Percentiles rank a stretch among this genome's conserved stretches.
These are phyloP conservation scores for Ceratotherium simum DNA, from an alignment of 2,113 vertebrate genomes.

Conservation along the genomic window DNA sequence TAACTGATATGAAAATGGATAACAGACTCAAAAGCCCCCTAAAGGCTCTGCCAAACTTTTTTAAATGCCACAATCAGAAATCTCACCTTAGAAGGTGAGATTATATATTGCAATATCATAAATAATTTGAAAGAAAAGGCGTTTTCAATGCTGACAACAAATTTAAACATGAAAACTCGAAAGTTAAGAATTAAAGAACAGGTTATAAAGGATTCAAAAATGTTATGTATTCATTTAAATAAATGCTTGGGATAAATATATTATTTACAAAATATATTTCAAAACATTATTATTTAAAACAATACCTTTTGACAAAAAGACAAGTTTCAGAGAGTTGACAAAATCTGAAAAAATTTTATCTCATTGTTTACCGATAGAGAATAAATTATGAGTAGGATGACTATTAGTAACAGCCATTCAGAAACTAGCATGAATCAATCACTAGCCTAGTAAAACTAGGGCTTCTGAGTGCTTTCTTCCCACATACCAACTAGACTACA, in stretches of 20 bases:
- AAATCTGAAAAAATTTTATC: background rate
- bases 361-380: background rate
- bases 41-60: background rate
- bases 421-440: background rate
- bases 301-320: constrained; percentile 10
- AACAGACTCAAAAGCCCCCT: background rate
- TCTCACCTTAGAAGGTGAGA: background rate
- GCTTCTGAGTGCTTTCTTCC: background rate
- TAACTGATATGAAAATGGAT: background rate
- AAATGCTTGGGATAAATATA: background rate
- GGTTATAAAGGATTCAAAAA: background rate
- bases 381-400: background rate
- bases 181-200: background rate
- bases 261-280: background rate
- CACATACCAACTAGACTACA: background rate
- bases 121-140: background rate
- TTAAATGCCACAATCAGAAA: constrained; percentile 49
- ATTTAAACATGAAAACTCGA: background rate
- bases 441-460: background rate
- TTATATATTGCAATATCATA: background rate
- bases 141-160: constrained; percentile 33
- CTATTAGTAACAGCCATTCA: background rate
- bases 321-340: background rate
- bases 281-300: background rate
- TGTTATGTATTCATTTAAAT: background rate